Percentiles rank a stretch among this genome's conserved stretches.
Evolutionary conservation across 2,113 vertebrate species (phyloP).

Genomic region (Leptobrachium leishanense): DNA sequence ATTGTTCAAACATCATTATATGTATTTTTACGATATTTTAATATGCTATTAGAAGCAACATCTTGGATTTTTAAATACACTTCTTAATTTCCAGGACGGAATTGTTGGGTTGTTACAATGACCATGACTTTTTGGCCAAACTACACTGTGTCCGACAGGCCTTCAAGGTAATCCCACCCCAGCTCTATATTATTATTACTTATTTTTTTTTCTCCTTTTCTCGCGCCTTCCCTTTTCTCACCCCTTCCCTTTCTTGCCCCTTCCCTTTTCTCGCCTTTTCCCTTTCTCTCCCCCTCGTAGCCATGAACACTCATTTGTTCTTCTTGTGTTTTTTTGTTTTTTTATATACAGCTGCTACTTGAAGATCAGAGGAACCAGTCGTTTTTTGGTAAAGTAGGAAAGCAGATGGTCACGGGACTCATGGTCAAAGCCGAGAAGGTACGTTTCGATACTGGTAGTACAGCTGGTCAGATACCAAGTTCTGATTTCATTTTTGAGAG

Average conservation of each 20-base stretch:
- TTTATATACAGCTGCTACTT: conserved; percentile 75
- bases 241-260: rapidly evolving
- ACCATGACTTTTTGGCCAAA: conserved; percentile 95
- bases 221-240: too few relatives aligned
- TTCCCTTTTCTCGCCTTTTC: too few relatives aligned
- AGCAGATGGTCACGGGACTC: conserved; percentile 91
- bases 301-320: background rate
- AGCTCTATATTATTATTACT: too few relatives aligned
- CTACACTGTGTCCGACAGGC: conserved; percentile 93
- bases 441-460: conserved; percentile 13
- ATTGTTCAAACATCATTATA: too few relatives aligned
- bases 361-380: conserved; percentile 81
- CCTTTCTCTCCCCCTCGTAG: too few relatives aligned
- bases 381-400: conserved; percentile 94
- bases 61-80: too few relatives aligned
- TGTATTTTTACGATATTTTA: too few relatives aligned
- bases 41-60: too few relatives aligned
- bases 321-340: background rate
- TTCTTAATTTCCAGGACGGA: conserved; percentile 69
- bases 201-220: background rate
- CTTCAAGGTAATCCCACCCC: conserved; percentile 77
- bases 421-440: conserved; percentile 96
- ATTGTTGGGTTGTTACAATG: conserved; percentile 88
- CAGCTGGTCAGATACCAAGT: too few relatives aligned
- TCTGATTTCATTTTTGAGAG: too few relatives aligned